A percentile compares a stretch with the other conserved stretches of the same genome.
Evolutionary conservation across 2,113 vertebrate species (phyloP).

Genomic region (Ctenodactylus gundi): DNA sequence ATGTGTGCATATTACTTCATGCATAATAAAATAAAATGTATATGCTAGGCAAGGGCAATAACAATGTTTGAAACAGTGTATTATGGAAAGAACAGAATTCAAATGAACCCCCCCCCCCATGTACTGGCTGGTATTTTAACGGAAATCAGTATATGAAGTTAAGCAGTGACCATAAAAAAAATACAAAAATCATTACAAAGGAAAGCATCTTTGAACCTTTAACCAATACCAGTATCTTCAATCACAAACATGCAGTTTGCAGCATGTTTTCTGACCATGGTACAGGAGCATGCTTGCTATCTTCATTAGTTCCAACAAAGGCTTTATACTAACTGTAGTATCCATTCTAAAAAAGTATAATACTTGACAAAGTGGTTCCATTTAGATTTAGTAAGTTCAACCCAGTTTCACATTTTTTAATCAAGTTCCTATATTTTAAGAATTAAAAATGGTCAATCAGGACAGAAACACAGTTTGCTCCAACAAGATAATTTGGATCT

Average conservation of each 20-base stretch:
- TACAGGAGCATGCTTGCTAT: constrained; percentile 89
- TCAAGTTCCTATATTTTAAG: constrained; percentile 91
- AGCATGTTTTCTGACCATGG: constrained; percentile 89
- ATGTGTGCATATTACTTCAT: constrained; percentile 68
- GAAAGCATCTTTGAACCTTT: constrained; percentile 63
- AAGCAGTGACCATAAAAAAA: constrained; percentile 75
- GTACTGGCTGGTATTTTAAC: constrained; percentile 78
- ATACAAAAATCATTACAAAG: constrained; percentile 70
- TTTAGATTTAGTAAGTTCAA: constrained; percentile 81
- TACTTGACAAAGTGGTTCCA: constrained; percentile 88
- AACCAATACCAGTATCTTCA: constrained; percentile 67
- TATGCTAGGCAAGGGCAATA: constrained; percentile 60
- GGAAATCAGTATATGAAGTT: constrained; percentile 76
- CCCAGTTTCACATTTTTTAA: constrained; percentile 89
- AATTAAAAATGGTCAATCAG: constrained; percentile 99
- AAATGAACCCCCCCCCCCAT: constrained; percentile 68
- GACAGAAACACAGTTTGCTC: constrained; percentile 99
- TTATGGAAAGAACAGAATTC: constrained; percentile 73
- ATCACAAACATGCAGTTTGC: constrained; percentile 71
- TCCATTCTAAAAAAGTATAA: constrained; percentile 84
- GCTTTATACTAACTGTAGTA: constrained; percentile 78
- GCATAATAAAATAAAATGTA: constrained; percentile 76
- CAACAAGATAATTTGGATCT: constrained; percentile 99
- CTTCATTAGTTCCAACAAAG: constrained; percentile 82
- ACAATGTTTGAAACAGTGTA: constrained; percentile 65